Evolutionary conservation across 2,797 vertebrate species (phyloP).

Genomic region (Florisuga fusca): DNA sequence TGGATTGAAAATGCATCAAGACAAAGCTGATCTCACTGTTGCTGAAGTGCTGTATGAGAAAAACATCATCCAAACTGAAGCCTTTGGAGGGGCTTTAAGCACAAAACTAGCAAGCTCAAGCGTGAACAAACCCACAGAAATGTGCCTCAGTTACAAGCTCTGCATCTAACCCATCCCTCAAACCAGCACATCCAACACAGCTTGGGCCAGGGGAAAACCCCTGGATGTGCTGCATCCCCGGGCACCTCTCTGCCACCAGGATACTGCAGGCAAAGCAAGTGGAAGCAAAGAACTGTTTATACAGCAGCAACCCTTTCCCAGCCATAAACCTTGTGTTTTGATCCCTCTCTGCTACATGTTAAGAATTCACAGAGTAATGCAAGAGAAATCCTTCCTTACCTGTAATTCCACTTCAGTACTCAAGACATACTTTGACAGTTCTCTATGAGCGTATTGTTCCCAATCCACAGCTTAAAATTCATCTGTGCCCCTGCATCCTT

Average conservation of each 20-base stretch:
- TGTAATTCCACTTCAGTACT: background rate
- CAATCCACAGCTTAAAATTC: background rate
- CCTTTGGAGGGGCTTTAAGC: background rate
- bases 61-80: background rate
- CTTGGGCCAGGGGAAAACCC: background rate
- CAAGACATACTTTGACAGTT: background rate
- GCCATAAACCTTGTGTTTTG: background rate
- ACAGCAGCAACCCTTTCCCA: background rate
- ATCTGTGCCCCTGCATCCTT: background rate
- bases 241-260: background rate
- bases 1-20: background rate
- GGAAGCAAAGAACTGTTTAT: background rate
- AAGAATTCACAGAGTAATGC: rapidly evolving
- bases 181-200: background rate
- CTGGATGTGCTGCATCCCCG: background rate
- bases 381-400: background rate
- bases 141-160: rapidly evolving
- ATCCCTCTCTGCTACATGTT: background rate
- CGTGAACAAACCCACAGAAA: rapidly evolving
- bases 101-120: background rate
- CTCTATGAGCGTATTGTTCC: background rate
- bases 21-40: background rate
- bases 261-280: background rate
- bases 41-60: rapidly evolving
- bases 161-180: background rate